Evolutionary conservation across 92 coral and sea anemone species (phyloP).

Genomic region (Heteractis magnifica): DNA sequence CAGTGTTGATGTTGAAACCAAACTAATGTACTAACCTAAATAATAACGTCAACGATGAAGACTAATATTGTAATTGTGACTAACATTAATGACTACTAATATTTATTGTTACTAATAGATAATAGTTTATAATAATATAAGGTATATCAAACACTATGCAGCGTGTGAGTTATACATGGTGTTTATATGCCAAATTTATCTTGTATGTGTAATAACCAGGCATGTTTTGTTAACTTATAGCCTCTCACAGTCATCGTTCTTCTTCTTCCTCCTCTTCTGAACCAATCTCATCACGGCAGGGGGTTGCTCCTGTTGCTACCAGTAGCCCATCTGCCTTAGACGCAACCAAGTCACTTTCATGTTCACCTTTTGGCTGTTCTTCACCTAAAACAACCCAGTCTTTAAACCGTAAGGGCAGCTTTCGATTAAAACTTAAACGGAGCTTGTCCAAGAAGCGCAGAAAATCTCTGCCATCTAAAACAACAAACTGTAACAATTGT

Average conservation of each 20-base stretch:
- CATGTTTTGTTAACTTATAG: constrained; percentile 65
- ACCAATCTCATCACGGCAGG: constrained; percentile 69
- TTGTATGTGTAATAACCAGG: constrained; percentile 17
- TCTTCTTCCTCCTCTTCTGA: constrained; percentile 71
- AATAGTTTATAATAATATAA: not conserved
- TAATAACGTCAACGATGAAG: too few relatives aligned
- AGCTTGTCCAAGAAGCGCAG: constrained; percentile 86
- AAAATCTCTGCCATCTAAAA: constrained; percentile 77
- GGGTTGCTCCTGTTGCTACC: constrained; percentile 61
- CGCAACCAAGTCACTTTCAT: constrained; percentile 52
- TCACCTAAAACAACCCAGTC: constrained; percentile 79
- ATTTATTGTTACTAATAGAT: too few relatives aligned
- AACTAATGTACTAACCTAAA: too few relatives aligned
- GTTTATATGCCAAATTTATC: not conserved
- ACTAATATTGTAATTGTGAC: too few relatives aligned
- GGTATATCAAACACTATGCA: not conserved
- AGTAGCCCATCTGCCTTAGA: constrained; percentile 93
- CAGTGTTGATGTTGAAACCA: too few relatives aligned
- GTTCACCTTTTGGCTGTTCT: constrained; percentile 88
- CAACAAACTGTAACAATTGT: constrained; percentile 60
- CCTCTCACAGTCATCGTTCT: constrained; percentile 65
- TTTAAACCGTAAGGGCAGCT: constrained; percentile 76
- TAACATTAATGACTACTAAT: too few relatives aligned
- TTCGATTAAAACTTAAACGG: constrained; percentile 75
- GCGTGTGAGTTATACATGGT: not conserved